phyloP scores from a whole-genome alignment of 2,113 vertebrate genomes.

The Silurus asotus region DNA sequence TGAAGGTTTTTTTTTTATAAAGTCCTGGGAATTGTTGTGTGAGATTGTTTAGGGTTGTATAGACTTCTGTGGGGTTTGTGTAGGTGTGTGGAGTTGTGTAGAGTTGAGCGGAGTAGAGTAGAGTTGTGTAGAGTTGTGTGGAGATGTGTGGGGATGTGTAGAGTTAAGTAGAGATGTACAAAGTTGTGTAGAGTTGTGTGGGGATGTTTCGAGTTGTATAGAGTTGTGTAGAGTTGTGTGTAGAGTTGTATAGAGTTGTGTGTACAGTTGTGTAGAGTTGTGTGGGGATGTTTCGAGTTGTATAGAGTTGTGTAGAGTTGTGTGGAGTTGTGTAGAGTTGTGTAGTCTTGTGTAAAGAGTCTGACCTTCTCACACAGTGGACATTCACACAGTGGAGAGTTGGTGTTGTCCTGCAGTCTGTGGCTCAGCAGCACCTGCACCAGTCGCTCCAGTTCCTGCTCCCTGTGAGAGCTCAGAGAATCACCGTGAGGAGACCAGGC shows the following conservation, averaged over 20 bases:
- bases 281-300: not conserved
- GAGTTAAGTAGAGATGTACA: not conserved
- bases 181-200: not conserved
- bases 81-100: not conserved
- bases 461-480: slow-evolving; percentile 49
- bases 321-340: not conserved
- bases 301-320: not conserved
- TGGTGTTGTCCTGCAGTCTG: slow-evolving; percentile 61
- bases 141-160: not conserved
- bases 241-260: not conserved
- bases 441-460: slow-evolving; percentile 69
- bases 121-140: not conserved
- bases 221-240: not conserved
- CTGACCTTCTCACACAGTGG: slow-evolving; percentile 71
- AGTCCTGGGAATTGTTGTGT: not conserved
- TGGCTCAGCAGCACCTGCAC: slow-evolving; percentile 68
- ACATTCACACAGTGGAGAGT: slow-evolving; percentile 61
- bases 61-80: not conserved
- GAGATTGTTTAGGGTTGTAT: not conserved
- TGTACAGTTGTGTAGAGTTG: not conserved
- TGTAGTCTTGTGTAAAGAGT: not conserved
- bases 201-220: not conserved
- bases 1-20: not conserved
- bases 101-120: not conserved
- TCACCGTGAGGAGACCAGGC: slow-evolving; percentile 11